A percentile compares a stretch with the other conserved stretches of the same genome.
These are phyloP conservation scores for Fregetta grallaria DNA, from an alignment of 2,113 vertebrate species.

Conservation along the genomic window DNA sequence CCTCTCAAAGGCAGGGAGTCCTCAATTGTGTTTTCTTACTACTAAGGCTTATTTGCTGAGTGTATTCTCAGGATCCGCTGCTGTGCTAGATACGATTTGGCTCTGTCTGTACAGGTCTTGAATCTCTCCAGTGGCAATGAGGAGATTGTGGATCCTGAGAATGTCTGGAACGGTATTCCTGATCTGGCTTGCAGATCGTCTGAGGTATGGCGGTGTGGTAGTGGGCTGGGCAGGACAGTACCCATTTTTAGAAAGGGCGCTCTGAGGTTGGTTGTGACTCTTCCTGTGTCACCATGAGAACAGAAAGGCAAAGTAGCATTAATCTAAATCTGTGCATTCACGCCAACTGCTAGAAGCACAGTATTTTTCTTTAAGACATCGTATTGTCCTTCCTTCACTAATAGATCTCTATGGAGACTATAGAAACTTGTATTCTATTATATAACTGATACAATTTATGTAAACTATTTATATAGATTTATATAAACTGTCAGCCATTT, in stretches of 20 bases:
- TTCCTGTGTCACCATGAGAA: neutral
- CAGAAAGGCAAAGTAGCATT: neutral
- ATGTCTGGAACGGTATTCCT: slow-evolving; percentile 73
- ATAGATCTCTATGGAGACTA: neutral
- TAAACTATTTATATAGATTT: neutral
- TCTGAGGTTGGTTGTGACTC: neutral
- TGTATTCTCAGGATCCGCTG: neutral
- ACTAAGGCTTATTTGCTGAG: neutral
- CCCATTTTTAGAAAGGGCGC: neutral
- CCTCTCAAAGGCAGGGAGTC: neutral
- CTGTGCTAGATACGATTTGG: neutral
- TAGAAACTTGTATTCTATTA: neutral
- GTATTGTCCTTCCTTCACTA: neutral
- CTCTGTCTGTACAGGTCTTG: slow-evolving; percentile 65
- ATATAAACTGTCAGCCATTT: neutral
- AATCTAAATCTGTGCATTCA: neutral
- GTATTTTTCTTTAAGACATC: neutral
- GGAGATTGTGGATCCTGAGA: slow-evolving; percentile 69
- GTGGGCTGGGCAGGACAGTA: neutral
- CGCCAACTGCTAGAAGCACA: neutral
- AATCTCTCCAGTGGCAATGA: slow-evolving; percentile 68
- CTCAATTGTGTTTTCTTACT: neutral
- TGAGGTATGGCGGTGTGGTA: slow-evolving; percentile 49
- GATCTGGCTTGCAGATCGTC: neutral
- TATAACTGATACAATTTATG: neutral